phyloP scores from a whole-genome alignment of 1,140 invertebrate genomes.

The Drosophila orena region DNA sequence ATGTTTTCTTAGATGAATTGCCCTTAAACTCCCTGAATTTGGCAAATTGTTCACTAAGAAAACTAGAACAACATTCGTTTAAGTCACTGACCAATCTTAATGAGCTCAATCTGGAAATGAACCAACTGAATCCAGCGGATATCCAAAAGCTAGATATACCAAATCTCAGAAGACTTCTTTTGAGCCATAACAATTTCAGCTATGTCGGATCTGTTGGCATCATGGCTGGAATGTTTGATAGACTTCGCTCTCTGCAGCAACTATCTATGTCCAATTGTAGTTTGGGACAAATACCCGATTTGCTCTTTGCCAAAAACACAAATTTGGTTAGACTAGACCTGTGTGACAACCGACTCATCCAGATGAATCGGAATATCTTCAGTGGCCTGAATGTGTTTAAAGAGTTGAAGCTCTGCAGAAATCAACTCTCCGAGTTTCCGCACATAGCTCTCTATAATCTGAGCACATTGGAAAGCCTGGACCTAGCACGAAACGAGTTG shows the following conservation, averaged over 20 bases:
- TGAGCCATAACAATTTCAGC: conserved; percentile 92
- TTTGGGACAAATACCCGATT: conserved; percentile 88
- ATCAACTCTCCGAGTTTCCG: conserved; percentile 90
- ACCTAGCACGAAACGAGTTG: conserved; percentile 90
- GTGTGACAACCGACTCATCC: conserved; percentile 88
- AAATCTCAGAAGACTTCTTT: conserved; percentile 89
- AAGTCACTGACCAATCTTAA: conserved; percentile 88
- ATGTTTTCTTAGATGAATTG: conserved; percentile 88
- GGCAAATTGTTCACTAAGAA: conserved; percentile 85
- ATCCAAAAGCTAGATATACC: conserved; percentile 89
- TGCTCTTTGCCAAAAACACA: conserved; percentile 90
- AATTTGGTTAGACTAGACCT: conserved; percentile 91
- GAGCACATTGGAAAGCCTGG: conserved; percentile 90
- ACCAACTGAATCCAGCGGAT: conserved; percentile 89
- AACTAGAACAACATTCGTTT: conserved; percentile 89
- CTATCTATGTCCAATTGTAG: conserved; percentile 89
- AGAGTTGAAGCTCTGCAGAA: conserved; percentile 90
- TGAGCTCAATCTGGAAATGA: conserved; percentile 90
- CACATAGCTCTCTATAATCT: conserved; percentile 91
- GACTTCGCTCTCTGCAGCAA: conserved; percentile 90
- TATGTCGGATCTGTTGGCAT: conserved; percentile 86
- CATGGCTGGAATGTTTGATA: conserved; percentile 87
- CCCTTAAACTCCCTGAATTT: conserved; percentile 87
- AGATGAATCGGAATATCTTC: conserved; percentile 89
- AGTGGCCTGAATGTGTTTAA: conserved; percentile 89